These are phyloP conservation scores for Anagyrus pseudococci DNA, from an alignment of 2,888 invertebrate species.

Conservation along the genomic window DNA sequence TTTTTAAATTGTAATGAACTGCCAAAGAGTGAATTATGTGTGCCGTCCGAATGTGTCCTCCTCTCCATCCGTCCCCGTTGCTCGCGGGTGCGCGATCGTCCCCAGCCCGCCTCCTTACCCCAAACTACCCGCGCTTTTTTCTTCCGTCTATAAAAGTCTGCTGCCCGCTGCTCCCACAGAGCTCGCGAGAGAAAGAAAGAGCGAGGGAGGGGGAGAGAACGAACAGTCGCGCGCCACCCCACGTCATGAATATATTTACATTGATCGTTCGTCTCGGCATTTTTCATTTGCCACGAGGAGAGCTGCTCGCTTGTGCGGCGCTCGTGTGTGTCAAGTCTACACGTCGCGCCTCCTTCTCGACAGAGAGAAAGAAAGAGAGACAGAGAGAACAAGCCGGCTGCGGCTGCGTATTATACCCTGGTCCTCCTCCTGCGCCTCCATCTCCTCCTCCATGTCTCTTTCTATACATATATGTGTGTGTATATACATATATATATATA, in stretches of 20 bases:
- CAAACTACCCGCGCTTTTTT: slow-evolving; percentile 34
- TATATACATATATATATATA: too few species aligned
- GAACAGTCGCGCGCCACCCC: slow-evolving; percentile 49
- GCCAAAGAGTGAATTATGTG: slow-evolving; percentile 63
- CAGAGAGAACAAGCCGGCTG: slow-evolving; percentile 37
- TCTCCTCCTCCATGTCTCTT: slow-evolving; percentile 41
- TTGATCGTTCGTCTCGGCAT: slow-evolving; percentile 58
- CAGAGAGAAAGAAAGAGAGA: too few species aligned
- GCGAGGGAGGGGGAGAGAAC: neutral
- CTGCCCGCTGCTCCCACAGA: slow-evolving; percentile 29
- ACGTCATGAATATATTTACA: slow-evolving; percentile 63
- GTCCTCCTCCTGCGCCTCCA: neutral
- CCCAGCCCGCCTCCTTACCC: slow-evolving; percentile 39
- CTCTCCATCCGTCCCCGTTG: slow-evolving; percentile 38
- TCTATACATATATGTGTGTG: too few species aligned
- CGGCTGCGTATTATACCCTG: neutral
- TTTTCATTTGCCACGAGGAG: slow-evolving; percentile 46
- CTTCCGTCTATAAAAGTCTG: slow-evolving; percentile 36
- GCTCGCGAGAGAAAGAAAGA: slow-evolving; percentile 5
- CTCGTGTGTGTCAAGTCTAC: slow-evolving; percentile 41
- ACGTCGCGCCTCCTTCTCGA: slow-evolving; percentile 47
- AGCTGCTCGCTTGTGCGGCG: slow-evolving; percentile 18
- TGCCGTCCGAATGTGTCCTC: slow-evolving; percentile 58
- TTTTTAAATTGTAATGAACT: slow-evolving; percentile 63
- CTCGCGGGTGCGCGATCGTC: slow-evolving; percentile 47